Base-by-base conservation (phyloP, 2,888 invertebrate genomes). In the Athalia rosae region DNA sequence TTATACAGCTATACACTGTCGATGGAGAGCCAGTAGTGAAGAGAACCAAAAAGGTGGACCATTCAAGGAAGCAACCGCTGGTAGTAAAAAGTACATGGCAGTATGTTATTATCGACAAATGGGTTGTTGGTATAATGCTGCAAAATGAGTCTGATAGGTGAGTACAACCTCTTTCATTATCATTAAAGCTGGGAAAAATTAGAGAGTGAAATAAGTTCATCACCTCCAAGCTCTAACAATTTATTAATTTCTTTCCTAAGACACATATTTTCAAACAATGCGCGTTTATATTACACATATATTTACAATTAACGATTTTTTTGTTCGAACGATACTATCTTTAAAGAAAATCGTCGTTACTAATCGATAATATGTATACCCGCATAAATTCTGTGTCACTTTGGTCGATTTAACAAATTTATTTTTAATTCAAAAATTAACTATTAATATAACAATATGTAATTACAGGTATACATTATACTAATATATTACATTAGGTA, bases 91-190 rank as follows among this genome's bases (percentile, higher is more conserved):
- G 82, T 45, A 78, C 80, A 3, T 90, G 90, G 90, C 89, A 89
- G 59, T 82, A 84, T n/a, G 76, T 90, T 9, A 76, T 87, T 13
- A 85, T 85, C 71, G 84, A 87, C 53, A 88, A 90, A 74, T 90
- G 90, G 90, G 80, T 90, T 48, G 82, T 90, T 50, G 90, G 90
- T 71, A 80, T 88, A 43, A 78, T 83, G 43, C 45, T 90, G 6
- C 76, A 82, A 41, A 90, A 90, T 76, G 82, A 78, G 71, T 85
- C 87, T 3, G 80, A 82, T 6, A 82, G 86, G 90, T 90, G 80
- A 89, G 89, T 85, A 56, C 15, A 8, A 43, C 5, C 56, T 13
- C 8, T 9, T 45, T 41, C 56, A 56, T 69, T 80, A 77, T 48
- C 59, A 62, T 8, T 4, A 13, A 56, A 64, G 56, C 64, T 50